These are phyloP conservation scores for Artemia sinica DNA, from an alignment of 2,888 invertebrate genomes.

Conservation along the genomic window DNA sequence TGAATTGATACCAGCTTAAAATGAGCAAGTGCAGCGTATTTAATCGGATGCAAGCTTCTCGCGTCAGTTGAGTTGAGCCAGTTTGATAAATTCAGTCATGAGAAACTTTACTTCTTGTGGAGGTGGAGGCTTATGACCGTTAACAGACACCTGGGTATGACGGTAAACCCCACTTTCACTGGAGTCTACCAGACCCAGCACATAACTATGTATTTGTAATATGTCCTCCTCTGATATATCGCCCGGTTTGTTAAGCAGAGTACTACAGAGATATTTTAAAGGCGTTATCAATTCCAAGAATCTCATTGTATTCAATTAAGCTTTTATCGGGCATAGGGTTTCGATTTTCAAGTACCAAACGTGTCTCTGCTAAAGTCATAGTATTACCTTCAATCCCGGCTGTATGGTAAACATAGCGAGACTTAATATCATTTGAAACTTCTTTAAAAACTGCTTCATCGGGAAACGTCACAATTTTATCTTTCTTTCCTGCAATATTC, in stretches of 20 bases:
- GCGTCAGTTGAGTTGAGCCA: constrained; percentile 85
- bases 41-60: constrained; percentile 68
- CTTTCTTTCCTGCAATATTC: constrained; percentile 65
- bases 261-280: constrained; percentile 65
- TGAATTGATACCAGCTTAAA: constrained; percentile 93
- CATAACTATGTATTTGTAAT: constrained; percentile 73
- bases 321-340: constrained; percentile 65
- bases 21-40: constrained; percentile 86
- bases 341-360: constrained; percentile 75
- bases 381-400: constrained; percentile 96
- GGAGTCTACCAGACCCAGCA: constrained; percentile 86
- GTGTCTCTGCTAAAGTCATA: constrained; percentile 76
- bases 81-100: constrained; percentile 69
- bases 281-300: constrained; percentile 83
- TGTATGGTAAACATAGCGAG: constrained; percentile 82
- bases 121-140: constrained; percentile 79
- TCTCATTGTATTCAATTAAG: constrained; percentile 90
- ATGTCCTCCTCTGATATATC: constrained; percentile 67
- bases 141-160: constrained; percentile 78
- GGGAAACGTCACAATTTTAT: constrained; percentile 61
- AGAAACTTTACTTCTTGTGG: constrained; percentile 60
- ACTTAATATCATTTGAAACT: constrained; percentile 85
- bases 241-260: constrained; percentile 51
- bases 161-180: constrained; percentile 73
- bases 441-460: constrained; percentile 59